Base-by-base conservation (phyloP, 1,140 invertebrate species). In the Phenacoccus solenopsis region DNA sequence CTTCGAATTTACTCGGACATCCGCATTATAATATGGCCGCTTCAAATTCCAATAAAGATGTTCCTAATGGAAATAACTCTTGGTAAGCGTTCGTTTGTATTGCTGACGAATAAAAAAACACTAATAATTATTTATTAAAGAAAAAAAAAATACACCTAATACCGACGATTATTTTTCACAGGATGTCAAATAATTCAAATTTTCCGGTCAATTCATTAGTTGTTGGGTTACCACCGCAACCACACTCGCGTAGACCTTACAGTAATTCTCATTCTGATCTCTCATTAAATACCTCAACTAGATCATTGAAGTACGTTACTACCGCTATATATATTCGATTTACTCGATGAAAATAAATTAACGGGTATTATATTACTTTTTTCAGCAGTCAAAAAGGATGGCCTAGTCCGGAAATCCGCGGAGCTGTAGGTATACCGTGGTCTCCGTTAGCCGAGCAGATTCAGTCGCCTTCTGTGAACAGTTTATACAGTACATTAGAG, bases 321-420 rank as follows among this genome's bases (percentile, higher is more conserved):
- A 9, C 20, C 20, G 16, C 16, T 25, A 5, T 10, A 24, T 10
- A 38, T 38, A 38, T n/a, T 9, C 32, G 9, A 10, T 9, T n/a
- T n/a, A n/a, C n/a, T n/a, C n/a, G n/a, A n/a, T n/a, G n/a, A n/a
- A n/a, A n/a, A n/a, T n/a, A n/a, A n/a, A n/a, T n/a, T n/a, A n/a
- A n/a, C n/a, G n/a, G n/a, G n/a, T n/a, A n/a, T n/a, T n/a, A n/a
- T 61, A n/a, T 68, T 68, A 12, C 9, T 3, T 20, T 32, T 10
- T 12, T 32, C n/a, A n/a, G 13, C 28, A 28, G 32, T 32, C 67
- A 68, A 24, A 73, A 71, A 67, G 24, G 49, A 20, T 74, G 73
- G 73, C 67, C 70, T 7, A 71, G 73, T 67, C 72, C 71, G 20
- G 73, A 74, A 49, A 70, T 74, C 7, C 71, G 73, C 16, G 73